phyloP scores from a whole-genome alignment of 2,888 invertebrate genomes.

The Agriopis leucophaearia region DNA sequence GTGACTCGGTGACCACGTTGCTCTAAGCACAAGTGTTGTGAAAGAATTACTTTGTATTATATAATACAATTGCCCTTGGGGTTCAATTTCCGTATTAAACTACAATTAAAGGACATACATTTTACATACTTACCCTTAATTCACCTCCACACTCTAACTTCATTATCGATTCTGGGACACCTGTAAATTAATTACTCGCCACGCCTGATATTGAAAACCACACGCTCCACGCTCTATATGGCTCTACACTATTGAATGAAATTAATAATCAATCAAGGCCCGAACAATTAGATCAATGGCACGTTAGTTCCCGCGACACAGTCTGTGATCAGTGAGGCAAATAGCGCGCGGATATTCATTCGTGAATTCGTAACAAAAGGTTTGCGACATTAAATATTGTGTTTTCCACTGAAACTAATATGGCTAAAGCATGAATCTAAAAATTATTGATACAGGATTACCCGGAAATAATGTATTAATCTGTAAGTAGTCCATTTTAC shows the following conservation, averaged over 20 bases:
- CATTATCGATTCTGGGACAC: constrained; percentile 23
- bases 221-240: constrained; percentile 14
- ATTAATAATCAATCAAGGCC: constrained; percentile 41
- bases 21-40: too few species aligned
- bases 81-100: too few species aligned
- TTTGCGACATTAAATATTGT: constrained; percentile 6
- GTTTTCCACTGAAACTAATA: background rate
- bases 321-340: constrained; percentile 15
- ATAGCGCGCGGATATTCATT: constrained; percentile 9
- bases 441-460: too few species aligned
- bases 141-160: constrained; percentile 6
- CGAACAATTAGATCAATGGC: constrained; percentile 39
- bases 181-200: constrained; percentile 32
- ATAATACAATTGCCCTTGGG: too few species aligned
- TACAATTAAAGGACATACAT: too few species aligned
- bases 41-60: too few species aligned
- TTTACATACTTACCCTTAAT: background rate
- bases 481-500: too few species aligned
- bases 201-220: constrained; percentile 32
- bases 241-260: constrained; percentile 25
- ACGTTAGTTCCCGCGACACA: constrained; percentile 32
- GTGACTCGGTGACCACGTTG: too few species aligned
- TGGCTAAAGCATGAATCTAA: too few species aligned
- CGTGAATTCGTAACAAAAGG: background rate
- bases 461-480: too few species aligned